Evolutionary conservation across 2,888 invertebrate species (phyloP).

Genomic region (Drosophila helvetica): DNA sequence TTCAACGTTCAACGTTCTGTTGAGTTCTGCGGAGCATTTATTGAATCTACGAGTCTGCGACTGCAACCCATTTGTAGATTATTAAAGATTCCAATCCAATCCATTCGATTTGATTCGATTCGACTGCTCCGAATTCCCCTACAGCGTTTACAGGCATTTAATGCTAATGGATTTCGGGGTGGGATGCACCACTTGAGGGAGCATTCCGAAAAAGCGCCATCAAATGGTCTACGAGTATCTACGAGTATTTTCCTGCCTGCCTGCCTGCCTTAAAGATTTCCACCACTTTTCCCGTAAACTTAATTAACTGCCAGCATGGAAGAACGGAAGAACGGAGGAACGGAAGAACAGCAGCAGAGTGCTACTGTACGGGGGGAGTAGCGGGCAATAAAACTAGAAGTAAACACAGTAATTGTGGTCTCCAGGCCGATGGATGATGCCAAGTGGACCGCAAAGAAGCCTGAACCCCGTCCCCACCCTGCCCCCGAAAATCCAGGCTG

Average conservation of each 20-base stretch:
- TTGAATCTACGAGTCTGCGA: constrained; percentile 59
- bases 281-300: neutral
- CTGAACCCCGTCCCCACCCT: neutral
- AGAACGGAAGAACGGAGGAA: neutral
- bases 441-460: constrained; percentile 52
- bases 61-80: constrained; percentile 42
- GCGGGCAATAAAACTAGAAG: constrained; percentile 49
- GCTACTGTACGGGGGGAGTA: neutral
- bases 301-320: constrained; percentile 6
- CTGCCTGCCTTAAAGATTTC: neutral
- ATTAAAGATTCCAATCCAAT: neutral
- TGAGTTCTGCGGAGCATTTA: constrained; percentile 49
- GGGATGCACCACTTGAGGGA: neutral
- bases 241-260: too few species aligned
- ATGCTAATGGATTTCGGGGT: constrained; percentile 61
- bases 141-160: constrained; percentile 53
- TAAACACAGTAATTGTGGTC: constrained; percentile 60
- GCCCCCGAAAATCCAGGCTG: constrained; percentile 17
- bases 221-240: too few species aligned
- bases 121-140: neutral
- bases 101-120: constrained; percentile 17
- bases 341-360: neutral
- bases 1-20: constrained; percentile 4
- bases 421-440: constrained; percentile 34
- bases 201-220: too few species aligned